Percentiles rank a stretch among this genome's conserved stretches.
Conservation (phyloP, 2,888 invertebrate species). For the Catocala nupta region DNA sequence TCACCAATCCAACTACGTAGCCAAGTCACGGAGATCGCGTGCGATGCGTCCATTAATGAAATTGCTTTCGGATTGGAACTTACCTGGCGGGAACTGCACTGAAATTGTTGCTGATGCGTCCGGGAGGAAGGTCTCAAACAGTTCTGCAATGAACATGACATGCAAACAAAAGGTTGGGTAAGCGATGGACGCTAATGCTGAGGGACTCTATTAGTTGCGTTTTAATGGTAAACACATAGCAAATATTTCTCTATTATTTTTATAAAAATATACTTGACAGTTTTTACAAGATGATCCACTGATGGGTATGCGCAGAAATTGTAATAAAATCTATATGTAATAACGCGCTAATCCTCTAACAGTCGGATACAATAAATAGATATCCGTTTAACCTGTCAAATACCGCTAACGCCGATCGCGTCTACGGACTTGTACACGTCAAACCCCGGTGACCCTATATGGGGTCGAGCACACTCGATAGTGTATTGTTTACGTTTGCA, state of each 20-base stretch:
- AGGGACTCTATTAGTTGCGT: neutral
- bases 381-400: too few species aligned
- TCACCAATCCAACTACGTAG: neutral
- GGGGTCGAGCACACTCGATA: too few species aligned
- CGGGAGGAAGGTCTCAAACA: constrained; percentile 74
- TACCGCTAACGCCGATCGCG: too few species aligned
- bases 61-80: constrained; percentile 42
- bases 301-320: too few species aligned
- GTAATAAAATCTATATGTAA: too few species aligned
- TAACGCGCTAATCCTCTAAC: too few species aligned
- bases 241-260: neutral
- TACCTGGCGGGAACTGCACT: constrained; percentile 67
- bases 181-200: constrained; percentile 33
- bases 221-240: neutral
- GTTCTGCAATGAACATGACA: constrained; percentile 66
- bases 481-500: too few species aligned
- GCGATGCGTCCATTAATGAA: constrained; percentile 31
- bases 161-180: constrained; percentile 42
- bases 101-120: constrained; percentile 63
- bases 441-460: too few species aligned
- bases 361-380: too few species aligned
- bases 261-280: too few species aligned
- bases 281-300: too few species aligned
- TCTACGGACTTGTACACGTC: too few species aligned
- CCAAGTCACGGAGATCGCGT: neutral